Evolutionary conservation across 2,797 vertebrate genomes (phyloP), one percentile per base, ranked within the genome.

Genomic region (Amblyopsis hoosieri): DNA sequence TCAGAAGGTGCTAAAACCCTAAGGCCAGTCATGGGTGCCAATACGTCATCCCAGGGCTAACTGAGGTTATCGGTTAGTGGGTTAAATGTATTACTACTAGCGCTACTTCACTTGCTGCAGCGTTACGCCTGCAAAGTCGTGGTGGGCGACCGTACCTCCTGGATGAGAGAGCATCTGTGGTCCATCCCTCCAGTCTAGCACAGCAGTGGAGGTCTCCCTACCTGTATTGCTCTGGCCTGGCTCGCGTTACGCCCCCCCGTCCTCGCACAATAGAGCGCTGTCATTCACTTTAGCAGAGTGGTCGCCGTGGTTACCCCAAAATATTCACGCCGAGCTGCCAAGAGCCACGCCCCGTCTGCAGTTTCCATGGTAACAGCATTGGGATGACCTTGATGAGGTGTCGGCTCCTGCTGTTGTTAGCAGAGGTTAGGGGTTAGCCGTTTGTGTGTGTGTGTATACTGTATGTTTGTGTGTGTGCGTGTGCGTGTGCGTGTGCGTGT

Each of bases 361-460:
- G 86, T 91, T 91, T 70, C 84, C 80, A 81, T 85, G 69, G 87
- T 70, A 84, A 91, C 83, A 46, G 12, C 0, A n/a, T 37, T 6
- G 59, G 63, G 69, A 76, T 47, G 72, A 87, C 86, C 87, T 85
- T 84, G 81, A 62, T 64, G 61, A 66, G 74, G 73, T 80, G 56
- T 81, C 61, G 69, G 5, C 7, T 37, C 67, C 71, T 73, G 70
- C 59, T 70, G 61, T 65, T 75, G 64, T 66, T 64, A 19, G 60
- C 42, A 51, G 52, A 69, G 80, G 69, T 76, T 9, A 53, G 56
- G 60, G 74, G 68, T 62, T 59, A 12, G 11, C 29, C 29, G 48
- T 29, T 7, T 49, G 10, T 50, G 17, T 52, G 31, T 54, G 50
- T 61, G 23, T 55, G 58, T 50, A 1, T 19, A 19, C 19, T 19